phyloP scores from a whole-genome alignment of 2,888 invertebrate species.

The Iphiclides podalirius region DNA sequence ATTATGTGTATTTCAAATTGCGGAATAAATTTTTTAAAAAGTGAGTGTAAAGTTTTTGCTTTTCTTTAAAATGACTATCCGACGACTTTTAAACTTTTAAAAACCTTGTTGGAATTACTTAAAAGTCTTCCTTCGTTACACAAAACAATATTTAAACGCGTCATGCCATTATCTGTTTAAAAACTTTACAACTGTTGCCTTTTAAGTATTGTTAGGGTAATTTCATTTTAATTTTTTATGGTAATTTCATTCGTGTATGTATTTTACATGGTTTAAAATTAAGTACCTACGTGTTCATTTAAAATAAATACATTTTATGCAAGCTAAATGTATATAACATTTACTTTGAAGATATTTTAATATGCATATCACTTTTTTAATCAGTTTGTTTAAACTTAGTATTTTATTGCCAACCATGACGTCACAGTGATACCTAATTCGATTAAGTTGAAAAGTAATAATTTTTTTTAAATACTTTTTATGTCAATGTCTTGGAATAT shows the following conservation, averaged over 20 bases:
- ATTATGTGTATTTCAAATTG: too few relatives aligned
- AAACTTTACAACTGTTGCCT: neutral
- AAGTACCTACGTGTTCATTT: too few relatives aligned
- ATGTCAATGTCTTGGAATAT: too few relatives aligned
- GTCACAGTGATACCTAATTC: too few relatives aligned
- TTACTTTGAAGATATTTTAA: neutral
- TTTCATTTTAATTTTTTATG: neutral
- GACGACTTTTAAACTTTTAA: too few relatives aligned
- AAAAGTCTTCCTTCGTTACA: conserved; percentile 1
- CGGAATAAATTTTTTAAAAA: too few relatives aligned
- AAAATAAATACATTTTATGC: neutral
- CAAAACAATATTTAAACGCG: neutral
- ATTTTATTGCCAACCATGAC: too few relatives aligned
- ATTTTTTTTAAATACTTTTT: too few relatives aligned
- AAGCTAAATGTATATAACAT: neutral
- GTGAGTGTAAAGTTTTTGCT: too few relatives aligned
- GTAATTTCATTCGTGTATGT: neutral
- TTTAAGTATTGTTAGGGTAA: neutral
- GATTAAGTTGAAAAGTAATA: too few relatives aligned
- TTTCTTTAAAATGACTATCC: too few relatives aligned
- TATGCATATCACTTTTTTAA: neutral
- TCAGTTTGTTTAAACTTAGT: too few relatives aligned
- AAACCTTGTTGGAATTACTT: neutral
- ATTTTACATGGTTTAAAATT: neutral
- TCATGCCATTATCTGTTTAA: neutral